Conservation (phyloP, 2,797 vertebrate genomes). For the Tokudaia tokunoshimensis region DNA sequence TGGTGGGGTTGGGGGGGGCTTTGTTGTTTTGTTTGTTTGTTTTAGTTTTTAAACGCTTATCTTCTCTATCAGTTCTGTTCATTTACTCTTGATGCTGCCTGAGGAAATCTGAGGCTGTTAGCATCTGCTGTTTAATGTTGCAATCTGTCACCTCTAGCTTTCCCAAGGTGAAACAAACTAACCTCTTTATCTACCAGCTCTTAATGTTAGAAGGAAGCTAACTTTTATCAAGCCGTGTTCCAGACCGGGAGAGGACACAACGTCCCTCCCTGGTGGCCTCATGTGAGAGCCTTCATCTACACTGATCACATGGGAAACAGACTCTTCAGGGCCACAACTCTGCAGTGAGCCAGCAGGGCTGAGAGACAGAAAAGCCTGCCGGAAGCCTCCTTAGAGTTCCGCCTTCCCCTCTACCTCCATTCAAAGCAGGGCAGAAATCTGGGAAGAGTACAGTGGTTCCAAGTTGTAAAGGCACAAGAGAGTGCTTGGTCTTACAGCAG, state of each 20-base stretch:
- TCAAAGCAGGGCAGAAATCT: neutral
- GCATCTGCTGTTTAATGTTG: constrained; percentile 8
- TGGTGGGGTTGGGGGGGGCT: neutral
- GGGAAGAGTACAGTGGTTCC: neutral
- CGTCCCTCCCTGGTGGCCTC: neutral
- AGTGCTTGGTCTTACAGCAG: neutral
- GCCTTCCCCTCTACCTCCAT: no score
- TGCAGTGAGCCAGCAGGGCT: neutral
- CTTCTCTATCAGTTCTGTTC: neutral
- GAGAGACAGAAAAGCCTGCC: neutral
- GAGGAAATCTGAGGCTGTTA: neutral
- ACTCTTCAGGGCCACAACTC: neutral
- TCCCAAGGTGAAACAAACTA: neutral
- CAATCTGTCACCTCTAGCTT: neutral
- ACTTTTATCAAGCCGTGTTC: constrained; percentile 43
- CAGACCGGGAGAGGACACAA: constrained; percentile 32
- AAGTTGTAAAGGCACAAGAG: neutral
- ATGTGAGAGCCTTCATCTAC: neutral
- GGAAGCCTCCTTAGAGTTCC: neutral
- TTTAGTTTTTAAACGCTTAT: neutral
- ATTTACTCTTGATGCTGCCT: neutral
- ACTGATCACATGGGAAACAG: neutral
- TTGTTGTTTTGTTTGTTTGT: neutral
- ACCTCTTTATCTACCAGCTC: neutral
- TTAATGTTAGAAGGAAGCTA: neutral